These are phyloP conservation scores for Chelonus insularis DNA, from an alignment of 1,140 invertebrate genomes.

Conservation along the genomic window DNA sequence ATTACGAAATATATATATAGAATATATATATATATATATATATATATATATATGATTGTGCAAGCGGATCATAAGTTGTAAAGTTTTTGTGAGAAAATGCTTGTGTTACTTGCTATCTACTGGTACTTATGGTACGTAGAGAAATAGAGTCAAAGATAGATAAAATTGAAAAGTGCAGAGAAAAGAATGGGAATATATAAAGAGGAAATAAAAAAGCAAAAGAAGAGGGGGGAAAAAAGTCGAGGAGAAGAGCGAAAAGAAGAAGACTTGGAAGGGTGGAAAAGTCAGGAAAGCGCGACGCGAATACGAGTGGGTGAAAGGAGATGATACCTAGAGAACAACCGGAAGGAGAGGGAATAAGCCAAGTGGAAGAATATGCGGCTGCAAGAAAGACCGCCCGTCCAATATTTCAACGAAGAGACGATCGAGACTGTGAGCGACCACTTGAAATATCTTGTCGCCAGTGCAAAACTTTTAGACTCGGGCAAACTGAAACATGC, in stretches of 20 bases:
- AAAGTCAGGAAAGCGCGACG: conserved; percentile 15
- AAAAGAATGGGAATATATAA: conserved; percentile 5
- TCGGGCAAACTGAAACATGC: conserved; percentile 38
- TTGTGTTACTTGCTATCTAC: background rate
- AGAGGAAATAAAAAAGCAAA: background rate
- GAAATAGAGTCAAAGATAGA: conserved; percentile 26
- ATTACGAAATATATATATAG: too few relatives aligned
- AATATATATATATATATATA: background rate
- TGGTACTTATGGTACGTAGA: background rate
- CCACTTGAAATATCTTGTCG: conserved; percentile 40
- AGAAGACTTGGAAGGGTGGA: background rate
- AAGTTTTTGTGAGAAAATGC: conserved; percentile 29
- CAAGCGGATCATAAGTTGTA: conserved; percentile 32
- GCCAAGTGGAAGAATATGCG: conserved; percentile 37
- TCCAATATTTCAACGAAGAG: conserved; percentile 35
- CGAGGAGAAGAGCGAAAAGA: background rate
- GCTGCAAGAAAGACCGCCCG: conserved; percentile 33
- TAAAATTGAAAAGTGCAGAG: conserved; percentile 21
- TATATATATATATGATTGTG: conserved; percentile 8
- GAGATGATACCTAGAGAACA: conserved; percentile 4
- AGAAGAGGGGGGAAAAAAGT: background rate
- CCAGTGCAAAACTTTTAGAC: conserved; percentile 37
- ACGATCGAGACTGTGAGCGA: conserved; percentile 33
- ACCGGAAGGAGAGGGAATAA: conserved; percentile 19
- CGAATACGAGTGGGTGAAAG: conserved; percentile 4